Evolutionary conservation across 2,888 invertebrate species (phyloP).

Genomic region (Salticus scenicus): DNA sequence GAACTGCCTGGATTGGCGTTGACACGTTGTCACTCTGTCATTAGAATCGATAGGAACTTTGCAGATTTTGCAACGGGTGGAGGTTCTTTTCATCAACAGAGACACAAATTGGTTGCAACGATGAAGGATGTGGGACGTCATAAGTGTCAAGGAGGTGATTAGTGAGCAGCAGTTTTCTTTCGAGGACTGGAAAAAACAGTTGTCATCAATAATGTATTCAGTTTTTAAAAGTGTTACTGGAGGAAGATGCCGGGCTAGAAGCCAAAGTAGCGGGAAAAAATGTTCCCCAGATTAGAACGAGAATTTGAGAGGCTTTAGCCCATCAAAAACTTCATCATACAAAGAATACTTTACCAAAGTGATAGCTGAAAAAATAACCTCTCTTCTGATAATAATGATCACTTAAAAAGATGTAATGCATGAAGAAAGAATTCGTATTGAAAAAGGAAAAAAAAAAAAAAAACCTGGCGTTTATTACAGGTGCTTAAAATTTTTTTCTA

Average conservation of each 20-base stretch:
- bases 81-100: slow-evolving; percentile 38
- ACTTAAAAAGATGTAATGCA: too few relatives aligned
- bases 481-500: too few relatives aligned
- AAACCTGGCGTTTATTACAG: too few relatives aligned
- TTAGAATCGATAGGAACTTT: slow-evolving; percentile 42
- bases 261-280: neutral
- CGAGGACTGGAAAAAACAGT: slow-evolving; percentile 13
- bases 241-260: neutral
- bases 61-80: slow-evolving; percentile 13
- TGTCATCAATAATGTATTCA: slow-evolving; percentile 16
- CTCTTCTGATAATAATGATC: too few relatives aligned
- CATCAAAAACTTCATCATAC: too few relatives aligned
- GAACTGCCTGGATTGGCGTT: slow-evolving; percentile 60
- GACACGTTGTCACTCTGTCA: slow-evolving; percentile 62
- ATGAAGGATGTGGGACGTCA: slow-evolving; percentile 36
- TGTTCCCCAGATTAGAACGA: too few relatives aligned
- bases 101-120: slow-evolving; percentile 63
- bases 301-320: too few relatives aligned
- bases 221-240: neutral
- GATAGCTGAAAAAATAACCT: too few relatives aligned
- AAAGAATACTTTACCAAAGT: too few relatives aligned
- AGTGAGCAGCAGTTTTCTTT: slow-evolving; percentile 49
- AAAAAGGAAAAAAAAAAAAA: too few relatives aligned
- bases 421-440: too few relatives aligned
- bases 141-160: slow-evolving; percentile 61